Evolutionary conservation across 2,888 invertebrate species (phyloP).

Genomic region (Diplolepis rosae): DNA sequence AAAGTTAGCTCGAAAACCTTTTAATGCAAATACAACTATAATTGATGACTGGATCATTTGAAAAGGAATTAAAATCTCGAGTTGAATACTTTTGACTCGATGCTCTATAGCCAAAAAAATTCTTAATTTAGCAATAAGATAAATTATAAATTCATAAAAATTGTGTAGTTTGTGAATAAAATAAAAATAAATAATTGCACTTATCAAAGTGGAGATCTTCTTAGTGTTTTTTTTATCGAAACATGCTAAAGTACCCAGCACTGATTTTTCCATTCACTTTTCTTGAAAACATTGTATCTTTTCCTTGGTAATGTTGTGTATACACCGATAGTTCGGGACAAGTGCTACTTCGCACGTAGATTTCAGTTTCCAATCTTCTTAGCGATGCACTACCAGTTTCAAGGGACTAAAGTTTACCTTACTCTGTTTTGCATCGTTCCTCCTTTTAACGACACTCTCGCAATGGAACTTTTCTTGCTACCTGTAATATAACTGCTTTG

Average conservation of each 20-base stretch:
- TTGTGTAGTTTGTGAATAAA: too few species aligned
- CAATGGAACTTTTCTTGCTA: background rate
- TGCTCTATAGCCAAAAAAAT: too few species aligned
- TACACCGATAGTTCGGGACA: slow-evolving; percentile 24
- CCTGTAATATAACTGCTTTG: slow-evolving; percentile 45
- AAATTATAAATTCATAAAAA: too few species aligned
- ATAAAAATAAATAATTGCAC: too few species aligned
- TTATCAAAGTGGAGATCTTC: too few species aligned
- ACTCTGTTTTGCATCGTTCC: slow-evolving; percentile 48
- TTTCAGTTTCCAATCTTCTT: slow-evolving; percentile 53
- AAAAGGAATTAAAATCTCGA: too few species aligned
- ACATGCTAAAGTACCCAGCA: background rate
- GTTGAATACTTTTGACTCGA: too few species aligned
- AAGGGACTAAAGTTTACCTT: slow-evolving; percentile 35
- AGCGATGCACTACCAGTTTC: slow-evolving; percentile 40
- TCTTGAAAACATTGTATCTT: background rate
- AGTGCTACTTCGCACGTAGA: slow-evolving; percentile 56
- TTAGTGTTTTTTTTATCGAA: background rate
- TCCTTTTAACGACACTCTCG: background rate
- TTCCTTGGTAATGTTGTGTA: slow-evolving; percentile 15
- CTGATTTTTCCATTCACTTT: background rate
- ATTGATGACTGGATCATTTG: too few species aligned
- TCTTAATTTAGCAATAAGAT: too few species aligned
- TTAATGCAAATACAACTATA: too few species aligned
- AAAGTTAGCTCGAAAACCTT: too few species aligned